These are phyloP conservation scores for Pangasius krempfi DNA, from an alignment of 2,797 vertebrate genomes.

Conservation along the genomic window DNA sequence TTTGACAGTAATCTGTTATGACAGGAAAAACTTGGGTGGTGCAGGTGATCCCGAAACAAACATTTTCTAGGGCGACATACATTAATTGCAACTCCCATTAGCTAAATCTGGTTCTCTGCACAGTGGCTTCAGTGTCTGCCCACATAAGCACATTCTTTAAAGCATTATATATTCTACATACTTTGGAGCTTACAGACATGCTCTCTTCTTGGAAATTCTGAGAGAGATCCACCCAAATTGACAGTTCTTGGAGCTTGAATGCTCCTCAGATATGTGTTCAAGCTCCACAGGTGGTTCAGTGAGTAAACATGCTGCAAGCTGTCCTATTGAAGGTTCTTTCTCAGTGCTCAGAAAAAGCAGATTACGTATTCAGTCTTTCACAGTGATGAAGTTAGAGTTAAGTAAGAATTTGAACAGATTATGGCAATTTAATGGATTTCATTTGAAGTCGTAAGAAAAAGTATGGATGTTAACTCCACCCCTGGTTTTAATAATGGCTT, in stretches of 20 bases:
- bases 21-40: neutral
- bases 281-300: neutral
- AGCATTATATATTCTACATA: neutral
- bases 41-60: neutral
- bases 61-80: neutral
- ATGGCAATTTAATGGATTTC: neutral
- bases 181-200: neutral
- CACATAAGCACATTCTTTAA: neutral
- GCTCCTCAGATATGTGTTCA: neutral
- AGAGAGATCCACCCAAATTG: neutral
- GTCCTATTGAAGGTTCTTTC: neutral
- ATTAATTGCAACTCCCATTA: neutral
- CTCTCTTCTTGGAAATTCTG: constrained; percentile 3
- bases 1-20: neutral
- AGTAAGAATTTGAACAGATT: neutral
- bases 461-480: neutral
- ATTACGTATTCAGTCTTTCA: neutral
- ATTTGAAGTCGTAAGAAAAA: neutral
- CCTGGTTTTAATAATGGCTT: neutral
- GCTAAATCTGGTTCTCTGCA: neutral
- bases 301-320: neutral
- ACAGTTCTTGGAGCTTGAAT: neutral
- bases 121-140: neutral
- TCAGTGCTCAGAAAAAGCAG: neutral
- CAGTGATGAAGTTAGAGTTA: neutral